Conservation (phyloP, 2,113 vertebrate species). For the Jacana jacana region DNA sequence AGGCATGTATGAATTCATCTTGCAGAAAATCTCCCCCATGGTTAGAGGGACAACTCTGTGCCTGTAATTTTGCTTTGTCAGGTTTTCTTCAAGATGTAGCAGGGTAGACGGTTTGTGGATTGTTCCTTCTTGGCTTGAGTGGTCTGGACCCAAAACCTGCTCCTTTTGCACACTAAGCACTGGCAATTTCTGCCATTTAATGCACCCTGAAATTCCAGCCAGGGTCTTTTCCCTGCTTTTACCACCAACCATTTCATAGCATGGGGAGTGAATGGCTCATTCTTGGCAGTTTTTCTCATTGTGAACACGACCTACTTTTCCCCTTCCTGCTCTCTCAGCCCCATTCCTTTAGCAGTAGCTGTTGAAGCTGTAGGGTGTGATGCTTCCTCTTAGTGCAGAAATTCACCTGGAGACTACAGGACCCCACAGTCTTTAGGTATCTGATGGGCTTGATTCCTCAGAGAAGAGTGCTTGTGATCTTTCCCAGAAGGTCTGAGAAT, state of each 20-base stretch:
- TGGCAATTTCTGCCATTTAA: background rate
- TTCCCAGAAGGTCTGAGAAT: background rate
- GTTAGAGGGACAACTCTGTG: background rate
- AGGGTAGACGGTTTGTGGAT: background rate
- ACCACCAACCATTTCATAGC: background rate
- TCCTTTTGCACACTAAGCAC: background rate
- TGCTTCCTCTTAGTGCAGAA: background rate
- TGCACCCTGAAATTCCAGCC: background rate
- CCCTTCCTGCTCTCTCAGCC: background rate
- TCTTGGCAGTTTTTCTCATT: background rate
- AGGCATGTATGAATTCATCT: background rate
- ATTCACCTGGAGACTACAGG: background rate
- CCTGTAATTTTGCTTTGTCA: background rate
- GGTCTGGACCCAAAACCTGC: background rate
- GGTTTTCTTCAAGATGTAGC: background rate
- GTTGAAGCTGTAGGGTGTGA: background rate
- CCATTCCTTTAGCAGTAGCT: background rate
- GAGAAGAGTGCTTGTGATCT: background rate
- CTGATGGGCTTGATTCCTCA: background rate
- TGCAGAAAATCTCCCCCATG: background rate
- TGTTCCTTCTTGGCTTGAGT: background rate
- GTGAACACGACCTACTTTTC: background rate
- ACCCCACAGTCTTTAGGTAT: background rate
- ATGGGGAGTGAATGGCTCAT: background rate
- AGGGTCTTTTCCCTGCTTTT: background rate